Conservation (phyloP, 1,140 invertebrate genomes). For the Eulimnadia texana region DNA sequence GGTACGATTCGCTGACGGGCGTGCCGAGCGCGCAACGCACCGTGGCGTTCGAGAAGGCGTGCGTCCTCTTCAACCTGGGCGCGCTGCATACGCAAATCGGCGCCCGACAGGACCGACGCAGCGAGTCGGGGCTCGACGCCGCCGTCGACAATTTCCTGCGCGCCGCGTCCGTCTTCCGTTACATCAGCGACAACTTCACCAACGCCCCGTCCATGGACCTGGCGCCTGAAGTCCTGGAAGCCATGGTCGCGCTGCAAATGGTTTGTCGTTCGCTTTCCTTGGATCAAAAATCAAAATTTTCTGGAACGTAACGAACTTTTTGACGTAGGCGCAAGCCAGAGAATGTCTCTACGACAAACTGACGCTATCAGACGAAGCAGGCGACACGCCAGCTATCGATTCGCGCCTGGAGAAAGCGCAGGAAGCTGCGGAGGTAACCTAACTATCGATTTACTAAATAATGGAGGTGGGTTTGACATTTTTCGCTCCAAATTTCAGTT, state of each 20-base stretch:
- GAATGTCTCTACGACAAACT: slow-evolving; percentile 84
- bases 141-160: slow-evolving; percentile 76
- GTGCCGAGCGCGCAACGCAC: slow-evolving; percentile 84
- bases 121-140: slow-evolving; percentile 52
- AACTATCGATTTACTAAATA: not conserved
- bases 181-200: slow-evolving; percentile 88
- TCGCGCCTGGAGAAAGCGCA: slow-evolving; percentile 71
- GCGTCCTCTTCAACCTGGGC: slow-evolving; percentile 84
- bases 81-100: slow-evolving; percentile 89
- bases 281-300: too few relatives aligned
- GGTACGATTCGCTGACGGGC: slow-evolving; percentile 52
- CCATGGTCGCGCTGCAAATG: slow-evolving; percentile 71
- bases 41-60: slow-evolving; percentile 90
- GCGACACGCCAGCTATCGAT: slow-evolving; percentile 31
- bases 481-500: too few relatives aligned
- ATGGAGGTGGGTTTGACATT: too few relatives aligned
- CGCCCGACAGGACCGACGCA: slow-evolving; percentile 57
- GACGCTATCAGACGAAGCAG: slow-evolving; percentile 14
- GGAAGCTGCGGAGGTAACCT: slow-evolving; percentile 64
- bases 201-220: slow-evolving; percentile 92
- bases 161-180: slow-evolving; percentile 76
- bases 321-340: slow-evolving; percentile 69
- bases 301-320: too few relatives aligned
- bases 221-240: slow-evolving; percentile 68
- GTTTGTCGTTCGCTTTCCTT: slow-evolving; percentile 40